phyloP scores from a whole-genome alignment of 2,797 vertebrate genomes.

The Yasuhikotakia modesta region DNA sequence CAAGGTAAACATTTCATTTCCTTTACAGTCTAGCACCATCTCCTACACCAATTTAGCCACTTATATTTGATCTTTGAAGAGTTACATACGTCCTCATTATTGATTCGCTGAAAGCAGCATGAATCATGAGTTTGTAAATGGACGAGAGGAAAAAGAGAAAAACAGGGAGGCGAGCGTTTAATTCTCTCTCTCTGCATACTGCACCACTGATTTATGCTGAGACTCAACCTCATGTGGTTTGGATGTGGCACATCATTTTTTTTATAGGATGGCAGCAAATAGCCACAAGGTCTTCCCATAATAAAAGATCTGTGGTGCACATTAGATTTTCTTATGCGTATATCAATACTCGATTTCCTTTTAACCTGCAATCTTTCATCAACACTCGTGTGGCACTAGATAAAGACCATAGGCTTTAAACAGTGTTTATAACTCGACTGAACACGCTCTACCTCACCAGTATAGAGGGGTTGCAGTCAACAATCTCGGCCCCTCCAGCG shows the following conservation, averaged over 20 bases:
- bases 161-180: constrained; percentile 26
- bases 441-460: not conserved
- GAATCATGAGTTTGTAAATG: constrained; percentile 43
- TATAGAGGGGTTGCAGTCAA: constrained; percentile 19
- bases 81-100: constrained; percentile 43
- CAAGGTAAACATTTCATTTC: constrained; percentile 46
- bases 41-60: constrained; percentile 41
- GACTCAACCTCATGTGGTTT: constrained; percentile 8
- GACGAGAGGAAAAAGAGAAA: constrained; percentile 14
- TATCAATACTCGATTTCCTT: not conserved
- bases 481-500: constrained; percentile 5
- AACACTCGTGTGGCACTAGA: not conserved
- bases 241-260: constrained; percentile 10
- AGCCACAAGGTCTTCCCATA: not conserved
- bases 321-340: constrained; percentile 19
- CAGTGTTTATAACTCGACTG: constrained; percentile 25
- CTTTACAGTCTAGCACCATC: constrained; percentile 36
- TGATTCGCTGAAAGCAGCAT: constrained; percentile 50
- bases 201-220: constrained; percentile 21
- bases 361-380: constrained; percentile 5
- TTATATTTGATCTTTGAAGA: constrained; percentile 58
- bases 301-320: not conserved
- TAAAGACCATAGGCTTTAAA: not conserved
- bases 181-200: constrained; percentile 43
- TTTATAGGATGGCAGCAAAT: not conserved